phyloP scores from a whole-genome alignment of 2,113 vertebrate species.

The Thinocorus orbignyianus region DNA sequence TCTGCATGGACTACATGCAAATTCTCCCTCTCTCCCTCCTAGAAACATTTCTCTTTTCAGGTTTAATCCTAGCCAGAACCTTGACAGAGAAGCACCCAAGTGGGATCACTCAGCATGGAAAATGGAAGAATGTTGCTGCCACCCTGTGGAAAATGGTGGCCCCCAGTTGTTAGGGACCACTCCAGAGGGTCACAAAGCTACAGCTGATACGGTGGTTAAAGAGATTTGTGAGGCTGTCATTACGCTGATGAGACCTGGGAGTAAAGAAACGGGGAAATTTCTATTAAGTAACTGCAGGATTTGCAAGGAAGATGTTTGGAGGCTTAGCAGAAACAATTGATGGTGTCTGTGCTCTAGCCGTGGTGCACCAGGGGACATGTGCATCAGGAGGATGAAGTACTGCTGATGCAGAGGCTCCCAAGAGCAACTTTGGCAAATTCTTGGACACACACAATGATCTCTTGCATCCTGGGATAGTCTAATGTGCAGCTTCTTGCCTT shows the following conservation, averaged over 20 bases:
- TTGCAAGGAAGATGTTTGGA: background rate
- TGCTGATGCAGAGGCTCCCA: background rate
- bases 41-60: background rate
- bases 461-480: rapidly evolving
- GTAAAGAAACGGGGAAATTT: background rate
- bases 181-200: background rate
- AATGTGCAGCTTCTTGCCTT: background rate
- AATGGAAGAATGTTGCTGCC: constrained; percentile 31
- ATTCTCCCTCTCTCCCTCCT: background rate
- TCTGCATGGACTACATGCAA: background rate
- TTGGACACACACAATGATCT: background rate
- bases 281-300: background rate
- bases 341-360: background rate
- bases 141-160: constrained; percentile 34
- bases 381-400: background rate
- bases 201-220: background rate
- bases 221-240: background rate
- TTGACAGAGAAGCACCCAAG: background rate
- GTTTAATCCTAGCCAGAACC: background rate
- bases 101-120: background rate
- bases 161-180: background rate
- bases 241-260: background rate
- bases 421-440: background rate
- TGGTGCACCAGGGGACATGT: background rate
- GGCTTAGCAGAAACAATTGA: background rate